These are phyloP conservation scores for Leptarthrus brevirostris DNA, from an alignment of 2,888 invertebrate genomes.

Conservation along the genomic window DNA sequence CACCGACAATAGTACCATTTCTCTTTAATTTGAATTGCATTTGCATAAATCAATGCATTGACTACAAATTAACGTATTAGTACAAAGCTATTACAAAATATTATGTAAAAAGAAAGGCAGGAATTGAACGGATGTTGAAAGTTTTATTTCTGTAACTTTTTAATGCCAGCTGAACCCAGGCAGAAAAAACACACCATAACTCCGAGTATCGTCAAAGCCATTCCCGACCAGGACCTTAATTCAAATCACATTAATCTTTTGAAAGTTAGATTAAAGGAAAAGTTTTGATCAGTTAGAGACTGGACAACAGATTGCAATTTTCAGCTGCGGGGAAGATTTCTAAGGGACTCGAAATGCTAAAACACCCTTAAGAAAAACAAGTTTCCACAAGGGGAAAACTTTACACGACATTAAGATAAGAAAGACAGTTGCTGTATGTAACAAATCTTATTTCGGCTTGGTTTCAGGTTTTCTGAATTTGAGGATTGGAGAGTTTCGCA, in stretches of 20 bases:
- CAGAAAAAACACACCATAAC: too few species aligned
- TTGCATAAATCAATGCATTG: too few species aligned
- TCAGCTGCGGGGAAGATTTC: constrained; percentile 10
- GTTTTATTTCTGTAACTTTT: too few species aligned
- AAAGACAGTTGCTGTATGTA: background rate
- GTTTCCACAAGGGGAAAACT: constrained; percentile 16
- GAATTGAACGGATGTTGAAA: too few species aligned
- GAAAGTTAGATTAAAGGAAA: constrained; percentile 35
- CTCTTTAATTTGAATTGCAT: too few species aligned
- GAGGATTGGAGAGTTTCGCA: constrained; percentile 10
- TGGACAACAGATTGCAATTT: constrained; percentile 37
- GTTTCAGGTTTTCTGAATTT: background rate
- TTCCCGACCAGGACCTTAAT: constrained; percentile 10
- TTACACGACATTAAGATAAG: constrained; percentile 17
- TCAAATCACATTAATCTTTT: constrained; percentile 37
- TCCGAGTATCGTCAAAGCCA: too few species aligned
- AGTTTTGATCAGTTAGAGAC: constrained; percentile 34
- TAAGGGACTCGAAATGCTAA: too few species aligned
- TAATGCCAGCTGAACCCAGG: too few species aligned
- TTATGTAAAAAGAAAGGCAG: too few species aligned
- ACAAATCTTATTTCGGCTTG: constrained; percentile 26
- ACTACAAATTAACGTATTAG: too few species aligned
- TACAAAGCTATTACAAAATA: too few species aligned
- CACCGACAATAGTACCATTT: too few species aligned
- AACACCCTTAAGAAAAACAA: constrained; percentile 4